Base-by-base conservation (phyloP, 2,797 vertebrate genomes). In the Sebastes itinus region DNA sequence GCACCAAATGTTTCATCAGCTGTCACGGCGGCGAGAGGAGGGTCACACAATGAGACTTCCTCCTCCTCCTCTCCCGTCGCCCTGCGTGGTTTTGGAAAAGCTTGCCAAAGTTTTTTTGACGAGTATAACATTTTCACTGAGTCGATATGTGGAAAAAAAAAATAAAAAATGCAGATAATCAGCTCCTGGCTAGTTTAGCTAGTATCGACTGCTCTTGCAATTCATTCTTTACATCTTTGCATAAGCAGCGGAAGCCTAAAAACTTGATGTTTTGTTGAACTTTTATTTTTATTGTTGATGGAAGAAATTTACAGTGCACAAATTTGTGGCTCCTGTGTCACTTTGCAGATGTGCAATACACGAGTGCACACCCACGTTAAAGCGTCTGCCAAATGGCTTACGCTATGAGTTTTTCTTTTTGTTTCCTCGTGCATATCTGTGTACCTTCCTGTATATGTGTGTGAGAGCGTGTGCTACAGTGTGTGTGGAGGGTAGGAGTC, bases 1-100 rank as follows among this genome's bases (percentile, higher is more conserved):
- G 83, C 80, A 83, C 87, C 89, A 92, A 93, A 92, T 92, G 91
- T 91, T 93, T 91, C 84, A 60, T 93, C 92, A 91, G 89, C 92
- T 94, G 93, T 90, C 87, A 84, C 32, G 20, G 80, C 2, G 76
- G 78, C 32, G 58, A 90, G 80, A 65, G 63, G 78, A 90, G 76
- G 78, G 86, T 88, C 81, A 71, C 80, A 81, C 80, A 69, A 81
- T 73, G 66, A 77, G 84, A 71, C 82, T 77, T 86, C 73, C 78
- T 88, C 82, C 78, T 88, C 82, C 70, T 88, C 82, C 72, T 85
- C 77, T 75, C 56, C 18, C 23, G 35, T 79, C 56, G 74, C 72
- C 42, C 67, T 10, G 75, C 74, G 9, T 71, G 64, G 38, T 65
- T 86, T 55, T 9, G 32, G 71, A 72, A 25, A 80, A 80, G 33